Evolutionary conservation across 2,113 vertebrate species (phyloP).

Genomic region (Tetrao urogallus): DNA sequence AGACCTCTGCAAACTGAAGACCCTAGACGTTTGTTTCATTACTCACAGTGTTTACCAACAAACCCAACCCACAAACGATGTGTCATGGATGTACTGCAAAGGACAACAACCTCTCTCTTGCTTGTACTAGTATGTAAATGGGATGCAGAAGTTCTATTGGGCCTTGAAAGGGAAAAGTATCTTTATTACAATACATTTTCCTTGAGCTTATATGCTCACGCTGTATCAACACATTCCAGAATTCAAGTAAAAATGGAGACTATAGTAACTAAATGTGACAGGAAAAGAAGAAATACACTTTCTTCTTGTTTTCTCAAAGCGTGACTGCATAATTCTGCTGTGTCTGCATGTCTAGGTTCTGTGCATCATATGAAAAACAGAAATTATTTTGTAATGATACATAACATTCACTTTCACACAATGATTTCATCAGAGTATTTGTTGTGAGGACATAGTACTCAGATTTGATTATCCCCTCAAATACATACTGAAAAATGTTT

Average conservation of each 20-base stretch:
- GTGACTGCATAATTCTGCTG: background rate
- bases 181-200: background rate
- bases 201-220: background rate
- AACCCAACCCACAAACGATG: background rate
- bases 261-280: background rate
- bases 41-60: background rate
- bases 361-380: background rate
- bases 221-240: background rate
- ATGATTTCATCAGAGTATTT: conserved; percentile 30
- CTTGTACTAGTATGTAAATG: rapidly evolving
- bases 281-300: background rate
- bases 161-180: background rate
- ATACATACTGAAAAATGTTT: conserved; percentile 33
- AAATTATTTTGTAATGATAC: conserved; percentile 29
- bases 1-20: background rate
- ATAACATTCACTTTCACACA: background rate
- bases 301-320: background rate
- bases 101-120: background rate
- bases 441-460: background rate
- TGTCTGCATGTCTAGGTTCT: background rate
- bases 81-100: background rate
- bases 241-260: background rate
- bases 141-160: background rate
- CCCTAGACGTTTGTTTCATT: background rate
- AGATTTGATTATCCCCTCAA: background rate